Evolutionary conservation across 1,140 invertebrate species (phyloP).

Genomic region (Mactra quadrangularis): DNA sequence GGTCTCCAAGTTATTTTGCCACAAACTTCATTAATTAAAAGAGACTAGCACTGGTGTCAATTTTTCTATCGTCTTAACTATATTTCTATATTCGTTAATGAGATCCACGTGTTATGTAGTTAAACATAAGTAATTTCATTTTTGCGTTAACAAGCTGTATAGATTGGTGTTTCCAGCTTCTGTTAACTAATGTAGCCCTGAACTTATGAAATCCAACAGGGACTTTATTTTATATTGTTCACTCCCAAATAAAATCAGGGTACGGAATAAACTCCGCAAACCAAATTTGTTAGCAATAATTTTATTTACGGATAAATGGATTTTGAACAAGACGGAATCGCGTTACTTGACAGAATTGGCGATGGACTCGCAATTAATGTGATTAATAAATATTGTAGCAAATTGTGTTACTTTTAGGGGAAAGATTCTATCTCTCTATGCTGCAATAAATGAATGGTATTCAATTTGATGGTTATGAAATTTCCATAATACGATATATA

Average conservation of each 20-base stretch:
- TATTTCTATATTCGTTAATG: constrained; percentile 28
- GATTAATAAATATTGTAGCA: constrained; percentile 55
- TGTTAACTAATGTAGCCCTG: constrained; percentile 48
- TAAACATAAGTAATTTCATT: constrained; percentile 63
- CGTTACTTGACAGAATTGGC: constrained; percentile 30
- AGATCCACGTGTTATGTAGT: constrained; percentile 39
- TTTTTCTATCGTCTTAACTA: constrained; percentile 10
- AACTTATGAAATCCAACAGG: constrained; percentile 38
- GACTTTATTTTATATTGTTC: constrained; percentile 55
- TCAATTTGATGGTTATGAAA: constrained; percentile 55
- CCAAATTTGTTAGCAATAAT: constrained; percentile 64
- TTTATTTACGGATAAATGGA: constrained; percentile 61
- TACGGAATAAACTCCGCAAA: constrained; percentile 28
- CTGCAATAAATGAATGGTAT: constrained; percentile 43
- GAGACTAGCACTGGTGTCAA: background rate
- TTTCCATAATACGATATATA: constrained; percentile 49
- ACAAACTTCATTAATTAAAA: background rate
- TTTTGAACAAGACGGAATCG: constrained; percentile 49
- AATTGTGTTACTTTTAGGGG: constrained; percentile 52
- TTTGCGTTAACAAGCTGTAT: constrained; percentile 41
- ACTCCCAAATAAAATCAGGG: constrained; percentile 51
- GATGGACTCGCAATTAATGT: constrained; percentile 52
- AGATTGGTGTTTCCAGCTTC: constrained; percentile 29
- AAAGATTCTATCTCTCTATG: background rate
- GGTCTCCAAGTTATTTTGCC: background rate